phyloP scores from a whole-genome alignment of 2,113 vertebrate species.

The Percopsis transmontana region DNA sequence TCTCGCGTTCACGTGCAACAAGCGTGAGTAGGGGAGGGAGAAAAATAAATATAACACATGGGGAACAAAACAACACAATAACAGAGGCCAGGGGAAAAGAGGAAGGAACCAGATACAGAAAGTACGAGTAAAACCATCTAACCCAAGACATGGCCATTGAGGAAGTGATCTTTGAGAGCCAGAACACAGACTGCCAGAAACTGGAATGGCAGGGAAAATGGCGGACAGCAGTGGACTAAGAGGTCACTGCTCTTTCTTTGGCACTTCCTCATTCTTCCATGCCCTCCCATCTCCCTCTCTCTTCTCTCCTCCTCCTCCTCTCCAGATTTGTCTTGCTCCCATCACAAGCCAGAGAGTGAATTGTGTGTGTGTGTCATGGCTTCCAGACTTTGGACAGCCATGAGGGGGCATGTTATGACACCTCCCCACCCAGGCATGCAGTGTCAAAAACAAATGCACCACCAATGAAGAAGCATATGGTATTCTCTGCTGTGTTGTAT shows the following conservation, averaged over 20 bases:
- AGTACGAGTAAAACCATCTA: neutral
- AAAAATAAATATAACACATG: neutral
- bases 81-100: constrained; percentile 3
- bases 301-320: too few relatives aligned
- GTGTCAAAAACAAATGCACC: constrained; percentile 1
- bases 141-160: too few relatives aligned
- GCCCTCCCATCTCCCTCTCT: constrained; percentile 42
- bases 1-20: neutral
- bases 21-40: neutral
- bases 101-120: constrained; percentile 13
- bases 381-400: constrained; percentile 1
- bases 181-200: too few relatives aligned
- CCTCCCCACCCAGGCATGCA: constrained; percentile 1
- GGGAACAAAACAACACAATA: neutral
- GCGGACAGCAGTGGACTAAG: constrained; percentile 14
- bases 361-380: too few relatives aligned
- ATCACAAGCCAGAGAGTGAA: constrained; percentile 60
- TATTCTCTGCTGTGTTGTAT: too few relatives aligned
- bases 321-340: constrained; percentile 54
- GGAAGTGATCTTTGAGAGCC: too few relatives aligned
- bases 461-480: constrained; percentile 9
- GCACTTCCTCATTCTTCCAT: constrained; percentile 55
- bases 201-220: constrained; percentile 30
- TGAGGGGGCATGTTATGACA: neutral
- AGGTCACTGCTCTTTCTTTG: constrained; percentile 42